Evolutionary conservation across 2,113 vertebrate genomes (phyloP).

Genomic region (Athene cunicularia): DNA sequence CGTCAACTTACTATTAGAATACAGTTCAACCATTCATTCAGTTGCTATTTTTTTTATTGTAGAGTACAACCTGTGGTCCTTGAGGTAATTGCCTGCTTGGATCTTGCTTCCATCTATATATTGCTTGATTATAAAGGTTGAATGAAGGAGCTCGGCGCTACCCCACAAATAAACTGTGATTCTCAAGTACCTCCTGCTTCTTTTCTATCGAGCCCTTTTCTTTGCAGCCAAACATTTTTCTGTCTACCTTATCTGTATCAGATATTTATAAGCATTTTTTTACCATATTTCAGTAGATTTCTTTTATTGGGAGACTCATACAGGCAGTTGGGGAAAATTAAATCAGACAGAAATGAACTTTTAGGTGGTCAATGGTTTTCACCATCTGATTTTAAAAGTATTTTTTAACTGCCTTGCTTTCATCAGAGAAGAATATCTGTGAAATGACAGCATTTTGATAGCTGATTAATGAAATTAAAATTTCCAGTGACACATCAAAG

Average conservation of each 20-base stretch:
- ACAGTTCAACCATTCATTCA: neutral
- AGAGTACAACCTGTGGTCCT: neutral
- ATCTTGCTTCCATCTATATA: neutral
- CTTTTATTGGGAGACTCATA: neutral
- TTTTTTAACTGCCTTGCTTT: neutral
- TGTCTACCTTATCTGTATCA: neutral
- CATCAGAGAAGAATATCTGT: neutral
- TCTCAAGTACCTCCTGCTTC: neutral
- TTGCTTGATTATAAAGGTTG: neutral
- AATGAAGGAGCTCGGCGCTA: neutral
- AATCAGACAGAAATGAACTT: neutral
- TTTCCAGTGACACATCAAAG: neutral
- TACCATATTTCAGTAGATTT: neutral
- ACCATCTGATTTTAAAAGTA: neutral
- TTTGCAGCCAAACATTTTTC: neutral
- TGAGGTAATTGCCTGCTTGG: neutral
- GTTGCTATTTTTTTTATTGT: neutral
- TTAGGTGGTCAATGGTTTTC: neutral
- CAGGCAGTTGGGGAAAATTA: neutral
- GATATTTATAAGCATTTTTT: neutral
- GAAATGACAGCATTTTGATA: neutral
- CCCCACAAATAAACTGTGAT: neutral
- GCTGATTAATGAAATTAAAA: neutral
- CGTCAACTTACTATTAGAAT: neutral
- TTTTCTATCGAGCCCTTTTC: neutral